Evolutionary conservation across 2,113 vertebrate species (phyloP).

Genomic region (Oncorhynchus gorbuscha): DNA sequence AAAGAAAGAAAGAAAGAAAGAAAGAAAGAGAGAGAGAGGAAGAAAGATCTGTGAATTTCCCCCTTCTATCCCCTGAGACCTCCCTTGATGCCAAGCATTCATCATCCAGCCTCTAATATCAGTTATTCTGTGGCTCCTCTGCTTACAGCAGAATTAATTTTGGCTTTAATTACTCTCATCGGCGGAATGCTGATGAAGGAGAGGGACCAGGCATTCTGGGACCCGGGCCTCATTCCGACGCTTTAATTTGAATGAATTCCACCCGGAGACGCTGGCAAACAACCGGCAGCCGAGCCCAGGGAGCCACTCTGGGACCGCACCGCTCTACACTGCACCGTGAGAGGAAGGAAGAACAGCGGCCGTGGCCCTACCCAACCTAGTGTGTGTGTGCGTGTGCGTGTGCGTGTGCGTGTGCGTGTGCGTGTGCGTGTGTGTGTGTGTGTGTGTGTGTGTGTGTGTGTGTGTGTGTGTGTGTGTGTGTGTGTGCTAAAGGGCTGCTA

Average conservation of each 20-base stretch:
- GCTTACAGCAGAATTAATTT: slow-evolving; percentile 99
- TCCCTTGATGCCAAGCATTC: slow-evolving; percentile 99
- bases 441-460: not conserved
- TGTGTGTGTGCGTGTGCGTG: slow-evolving; percentile 33
- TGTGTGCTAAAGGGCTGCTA: slow-evolving; percentile 16
- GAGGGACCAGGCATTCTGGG: slow-evolving; percentile 99
- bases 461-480: not conserved
- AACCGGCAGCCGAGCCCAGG: slow-evolving; percentile 97
- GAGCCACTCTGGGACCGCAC: slow-evolving; percentile 90
- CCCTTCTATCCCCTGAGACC: slow-evolving; percentile 95
- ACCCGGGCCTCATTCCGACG: slow-evolving; percentile 97
- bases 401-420: not conserved
- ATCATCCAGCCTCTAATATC: slow-evolving; percentile 99
- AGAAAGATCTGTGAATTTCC: slow-evolving; percentile 96
- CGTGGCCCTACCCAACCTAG: slow-evolving; percentile 83
- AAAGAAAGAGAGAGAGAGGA: slow-evolving; percentile 69
- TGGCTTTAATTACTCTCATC: slow-evolving; percentile 99
- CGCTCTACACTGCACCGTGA: too few species aligned
- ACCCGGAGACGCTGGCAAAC: slow-evolving; percentile 97
- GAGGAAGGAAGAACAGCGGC: slow-evolving; percentile 79
- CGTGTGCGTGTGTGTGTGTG: slow-evolving; percentile 29
- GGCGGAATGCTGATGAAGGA: slow-evolving; percentile 99
- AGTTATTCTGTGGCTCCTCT: slow-evolving; percentile 99
- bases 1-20: not conserved
- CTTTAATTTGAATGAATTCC: slow-evolving; percentile 99